These are phyloP conservation scores for Incurvaria masculella DNA, from an alignment of 2,888 invertebrate genomes.

Conservation along the genomic window DNA sequence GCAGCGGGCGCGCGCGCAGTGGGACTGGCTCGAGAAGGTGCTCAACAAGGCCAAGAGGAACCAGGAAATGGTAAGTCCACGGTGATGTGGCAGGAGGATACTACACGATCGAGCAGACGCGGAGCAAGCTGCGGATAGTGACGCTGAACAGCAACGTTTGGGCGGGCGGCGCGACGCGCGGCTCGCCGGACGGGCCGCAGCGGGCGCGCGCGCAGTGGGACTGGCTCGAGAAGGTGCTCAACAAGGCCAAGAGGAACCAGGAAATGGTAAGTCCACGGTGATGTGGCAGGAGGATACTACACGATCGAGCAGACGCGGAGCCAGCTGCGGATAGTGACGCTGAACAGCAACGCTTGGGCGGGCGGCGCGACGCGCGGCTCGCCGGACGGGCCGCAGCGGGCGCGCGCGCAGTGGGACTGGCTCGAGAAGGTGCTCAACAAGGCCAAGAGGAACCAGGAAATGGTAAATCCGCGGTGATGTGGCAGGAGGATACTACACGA, in stretches of 20 bases:
- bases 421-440: constrained; percentile 69
- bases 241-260: constrained; percentile 68
- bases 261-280: constrained; percentile 85
- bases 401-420: constrained; percentile 80
- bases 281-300: constrained; percentile 89
- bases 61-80: constrained; percentile 79
- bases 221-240: constrained; percentile 76
- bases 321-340: constrained; percentile 70
- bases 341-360: constrained; percentile 86
- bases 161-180: constrained; percentile 47
- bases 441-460: constrained; percentile 73
- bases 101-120: constrained; percentile 75
- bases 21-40: constrained; percentile 78
- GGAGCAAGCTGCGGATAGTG: constrained; percentile 63
- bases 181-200: constrained; percentile 35
- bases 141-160: constrained; percentile 88
- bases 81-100: constrained; percentile 89
- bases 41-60: constrained; percentile 70
- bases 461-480: too few relatives aligned
- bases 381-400: constrained; percentile 40
- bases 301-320: constrained; percentile 65
- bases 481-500: constrained; percentile 88
- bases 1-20: constrained; percentile 62
- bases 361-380: constrained; percentile 33
- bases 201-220: constrained; percentile 69